Percentiles rank a stretch among this genome's conserved stretches.
Evolutionary conservation across 2,113 vertebrate genomes (phyloP).

Genomic region (Pipra filicauda): DNA sequence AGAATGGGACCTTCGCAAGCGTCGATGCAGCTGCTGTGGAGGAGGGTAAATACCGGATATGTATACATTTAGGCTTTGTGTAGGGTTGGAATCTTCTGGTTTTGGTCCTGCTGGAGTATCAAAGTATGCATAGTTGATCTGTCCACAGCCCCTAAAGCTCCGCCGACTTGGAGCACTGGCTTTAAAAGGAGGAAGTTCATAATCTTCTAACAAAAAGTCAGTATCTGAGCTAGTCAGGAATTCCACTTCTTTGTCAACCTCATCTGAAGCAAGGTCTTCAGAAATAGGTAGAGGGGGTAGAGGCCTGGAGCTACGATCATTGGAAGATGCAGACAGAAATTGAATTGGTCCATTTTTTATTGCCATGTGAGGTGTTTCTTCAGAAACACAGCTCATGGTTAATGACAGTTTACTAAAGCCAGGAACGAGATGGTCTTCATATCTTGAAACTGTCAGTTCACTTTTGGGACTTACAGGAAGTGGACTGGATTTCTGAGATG

Average conservation of each 20-base stretch:
- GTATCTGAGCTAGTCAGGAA: slow-evolving; percentile 91
- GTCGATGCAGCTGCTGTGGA: slow-evolving; percentile 81
- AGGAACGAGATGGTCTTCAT: slow-evolving; percentile 78
- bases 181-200: slow-evolving; percentile 73
- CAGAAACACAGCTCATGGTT: slow-evolving; percentile 43
- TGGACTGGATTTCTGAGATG: slow-evolving; percentile 74
- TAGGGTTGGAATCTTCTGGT: slow-evolving; percentile 54
- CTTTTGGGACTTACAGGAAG: slow-evolving; percentile 69
- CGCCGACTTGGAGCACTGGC: slow-evolving; percentile 71
- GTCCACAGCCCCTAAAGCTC: slow-evolving; percentile 83
- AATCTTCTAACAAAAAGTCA: slow-evolving; percentile 80
- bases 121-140: slow-evolving; percentile 89
- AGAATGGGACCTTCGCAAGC: slow-evolving; percentile 87
- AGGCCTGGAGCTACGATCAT: slow-evolving; percentile 82
- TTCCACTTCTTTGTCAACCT: slow-evolving; percentile 89
- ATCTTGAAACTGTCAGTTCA: slow-evolving; percentile 58
- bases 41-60: slow-evolving; percentile 40
- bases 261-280: slow-evolving; percentile 74
- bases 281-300: slow-evolving; percentile 88
- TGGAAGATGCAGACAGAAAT: background rate
- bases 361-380: slow-evolving; percentile 77
- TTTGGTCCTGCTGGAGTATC: slow-evolving; percentile 75
- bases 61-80: slow-evolving; percentile 20
- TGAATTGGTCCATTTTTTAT: slow-evolving; percentile 59
- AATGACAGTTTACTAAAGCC: slow-evolving; percentile 83